phyloP scores from a whole-genome alignment of 2,888 invertebrate genomes.

The Nephrotoma flavescens region DNA sequence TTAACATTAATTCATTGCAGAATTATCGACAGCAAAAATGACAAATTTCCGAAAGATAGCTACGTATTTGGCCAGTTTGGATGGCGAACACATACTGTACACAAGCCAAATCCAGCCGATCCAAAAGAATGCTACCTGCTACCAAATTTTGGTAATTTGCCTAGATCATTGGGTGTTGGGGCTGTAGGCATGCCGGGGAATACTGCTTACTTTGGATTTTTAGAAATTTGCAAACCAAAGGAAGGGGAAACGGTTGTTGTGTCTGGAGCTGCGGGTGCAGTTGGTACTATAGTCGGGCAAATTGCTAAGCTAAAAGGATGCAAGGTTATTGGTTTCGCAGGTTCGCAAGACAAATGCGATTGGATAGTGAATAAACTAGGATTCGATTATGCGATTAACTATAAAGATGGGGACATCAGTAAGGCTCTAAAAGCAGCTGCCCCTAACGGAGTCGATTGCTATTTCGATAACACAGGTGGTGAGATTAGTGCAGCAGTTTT shows the following conservation, averaged over 20 bases:
- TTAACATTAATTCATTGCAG: not conserved
- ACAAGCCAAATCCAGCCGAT: constrained; percentile 19
- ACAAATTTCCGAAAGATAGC: constrained; percentile 46
- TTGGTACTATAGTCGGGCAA: constrained; percentile 64
- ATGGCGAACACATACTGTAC: constrained; percentile 43
- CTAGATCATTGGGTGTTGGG: constrained; percentile 49
- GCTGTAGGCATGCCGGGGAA: constrained; percentile 57
- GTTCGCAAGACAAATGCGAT: constrained; percentile 51
- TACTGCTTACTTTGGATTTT: constrained; percentile 60
- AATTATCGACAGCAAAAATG: constrained; percentile 50
- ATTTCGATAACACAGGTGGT: constrained; percentile 63
- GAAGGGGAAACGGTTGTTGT: constrained; percentile 57
- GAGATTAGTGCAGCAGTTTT: constrained; percentile 43
- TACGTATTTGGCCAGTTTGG: constrained; percentile 48
- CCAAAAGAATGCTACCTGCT: constrained; percentile 28
- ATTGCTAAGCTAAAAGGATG: constrained; percentile 60
- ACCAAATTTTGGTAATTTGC: constrained; percentile 42
- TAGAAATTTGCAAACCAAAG: constrained; percentile 55
- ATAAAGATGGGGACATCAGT: constrained; percentile 39
- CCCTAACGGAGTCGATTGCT: constrained; percentile 58
- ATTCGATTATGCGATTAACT: constrained; percentile 56
- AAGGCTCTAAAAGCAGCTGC: constrained; percentile 43
- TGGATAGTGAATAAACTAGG: constrained; percentile 49
- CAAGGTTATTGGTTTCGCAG: constrained; percentile 54
- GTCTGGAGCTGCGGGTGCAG: constrained; percentile 62